A percentile compares a stretch with the other conserved stretches of the same genome.
phyloP scores from a whole-genome alignment of 2,113 vertebrate species.

The Plestiodon gilberti region DNA sequence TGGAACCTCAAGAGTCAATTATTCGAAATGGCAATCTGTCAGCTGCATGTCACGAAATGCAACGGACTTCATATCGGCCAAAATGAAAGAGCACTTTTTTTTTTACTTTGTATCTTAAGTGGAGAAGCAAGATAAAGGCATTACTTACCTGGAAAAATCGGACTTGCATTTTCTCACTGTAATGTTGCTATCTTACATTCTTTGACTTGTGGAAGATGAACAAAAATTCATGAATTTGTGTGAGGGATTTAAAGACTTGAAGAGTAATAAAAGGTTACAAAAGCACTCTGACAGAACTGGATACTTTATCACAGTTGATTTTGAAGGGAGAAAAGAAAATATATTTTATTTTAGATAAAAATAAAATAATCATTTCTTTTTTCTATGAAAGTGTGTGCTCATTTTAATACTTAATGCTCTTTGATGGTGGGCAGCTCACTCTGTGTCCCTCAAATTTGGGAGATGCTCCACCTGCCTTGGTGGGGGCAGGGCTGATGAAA shows the following conservation, averaged over 20 bases:
- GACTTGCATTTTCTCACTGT: conserved; percentile 35
- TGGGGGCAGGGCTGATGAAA: not conserved
- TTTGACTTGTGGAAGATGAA: conserved; percentile 45
- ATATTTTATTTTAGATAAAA: conserved; percentile 38
- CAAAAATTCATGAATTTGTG: conserved; percentile 28
- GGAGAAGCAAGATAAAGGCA: conserved; percentile 41
- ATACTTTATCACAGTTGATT: conserved; percentile 36
- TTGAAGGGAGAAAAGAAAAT: not conserved
- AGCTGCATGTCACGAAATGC: conserved; percentile 29
- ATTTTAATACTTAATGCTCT: not conserved
- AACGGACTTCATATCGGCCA: conserved; percentile 32
- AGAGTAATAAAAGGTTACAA: conserved; percentile 1
- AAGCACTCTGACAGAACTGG: conserved; percentile 8
- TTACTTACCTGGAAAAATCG: conserved; percentile 26
- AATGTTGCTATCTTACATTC: conserved; percentile 33
- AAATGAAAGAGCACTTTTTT: not conserved
- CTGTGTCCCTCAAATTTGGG: not conserved
- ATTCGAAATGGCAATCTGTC: conserved; percentile 1
- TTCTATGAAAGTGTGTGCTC: not conserved
- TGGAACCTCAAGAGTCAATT: not conserved
- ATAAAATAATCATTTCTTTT: not conserved
- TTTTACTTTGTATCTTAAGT: conserved; percentile 35
- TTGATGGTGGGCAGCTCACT: too few relatives aligned
- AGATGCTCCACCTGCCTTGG: not conserved
- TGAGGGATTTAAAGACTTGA: conserved; percentile 46